Evolutionary conservation across 2,888 invertebrate species (phyloP), one percentile per base, ranked within the genome.

Genomic region (Pheosia gnoma): DNA sequence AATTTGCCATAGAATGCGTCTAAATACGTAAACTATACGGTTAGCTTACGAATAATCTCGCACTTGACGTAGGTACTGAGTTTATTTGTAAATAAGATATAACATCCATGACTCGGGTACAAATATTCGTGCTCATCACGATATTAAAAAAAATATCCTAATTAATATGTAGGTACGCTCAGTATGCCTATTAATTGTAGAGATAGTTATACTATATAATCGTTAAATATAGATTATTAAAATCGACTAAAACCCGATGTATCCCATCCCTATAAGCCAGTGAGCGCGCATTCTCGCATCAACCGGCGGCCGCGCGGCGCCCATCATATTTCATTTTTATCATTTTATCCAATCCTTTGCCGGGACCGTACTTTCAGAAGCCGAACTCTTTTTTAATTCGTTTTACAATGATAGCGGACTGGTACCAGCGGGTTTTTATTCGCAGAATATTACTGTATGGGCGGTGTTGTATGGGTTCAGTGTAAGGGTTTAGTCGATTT

Each of bases 311-410:
- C 82, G 71, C 70, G 79, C 80, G 80, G 80, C 73, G 79, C 63
- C 77, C 82, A 71, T 71, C 86, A 87, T 90, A 91, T 91, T 90
- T 90, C 90, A 90, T 90, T 91, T 82, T 89, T 89, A 89, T 89
- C 89, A 89, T 87, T 87, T 85, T 84, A 83, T 81, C 84, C 90
- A 88, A 91, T 90, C 91, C 91, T 92, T 90, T 92, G 87, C 89
- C 88, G 92, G 91, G 91, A 88, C 91, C 92, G 83, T 89, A 81
- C 77, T 79, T 78, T 75, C 73, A 75, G 74, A 60, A 75, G 75
- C 58, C 85, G 79, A 82, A 81, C 77, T 82, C 83, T 87, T 91
- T 51, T 88, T 91, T 91, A 91, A 91, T 90, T 91, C 91, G 87
- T 91, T 91, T 91, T 90, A 86, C 89, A 82, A 86, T 90, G 90